Percentiles rank a stretch among this genome's conserved stretches.
phyloP scores from a whole-genome alignment of 2,888 invertebrate species.

The Alitta virens region DNA sequence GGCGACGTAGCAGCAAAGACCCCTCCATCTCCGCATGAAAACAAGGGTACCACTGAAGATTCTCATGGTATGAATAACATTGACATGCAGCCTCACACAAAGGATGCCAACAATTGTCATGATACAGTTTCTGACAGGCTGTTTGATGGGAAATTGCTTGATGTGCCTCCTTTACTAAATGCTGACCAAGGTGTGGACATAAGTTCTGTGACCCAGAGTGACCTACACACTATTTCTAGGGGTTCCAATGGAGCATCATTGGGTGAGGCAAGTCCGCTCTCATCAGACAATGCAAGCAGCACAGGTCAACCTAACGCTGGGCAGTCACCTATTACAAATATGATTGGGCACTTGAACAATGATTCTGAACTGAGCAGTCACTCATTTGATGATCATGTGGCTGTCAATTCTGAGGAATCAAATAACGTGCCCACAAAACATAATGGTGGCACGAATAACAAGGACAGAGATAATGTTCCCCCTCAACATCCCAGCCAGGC shows the following conservation, averaged over 20 bases:
- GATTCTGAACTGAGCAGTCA: conserved; percentile 26
- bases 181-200: no score
- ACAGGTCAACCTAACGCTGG: conserved; percentile 5
- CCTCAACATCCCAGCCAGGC: background rate
- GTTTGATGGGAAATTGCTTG: no score
- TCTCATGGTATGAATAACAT: no score
- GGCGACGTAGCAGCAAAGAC: no score
- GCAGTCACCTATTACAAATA: conserved; percentile 12
- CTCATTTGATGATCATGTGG: conserved; percentile 19
- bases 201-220: conserved; percentile 4
- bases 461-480: background rate
- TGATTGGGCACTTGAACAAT: conserved; percentile 6
- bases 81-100: no score
- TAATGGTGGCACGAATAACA: background rate
- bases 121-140: no score
- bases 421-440: background rate
- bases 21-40: no score
- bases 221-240: conserved; percentile 8
- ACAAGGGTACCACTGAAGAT: no score
- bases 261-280: conserved; percentile 16
- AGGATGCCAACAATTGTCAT: no score
- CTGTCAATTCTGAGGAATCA: background rate
- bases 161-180: no score
- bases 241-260: conserved; percentile 18
- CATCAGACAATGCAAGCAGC: conserved; percentile 12